Conservation (phyloP, 2,797 vertebrate genomes). For the Hafferia zeledoni region DNA sequence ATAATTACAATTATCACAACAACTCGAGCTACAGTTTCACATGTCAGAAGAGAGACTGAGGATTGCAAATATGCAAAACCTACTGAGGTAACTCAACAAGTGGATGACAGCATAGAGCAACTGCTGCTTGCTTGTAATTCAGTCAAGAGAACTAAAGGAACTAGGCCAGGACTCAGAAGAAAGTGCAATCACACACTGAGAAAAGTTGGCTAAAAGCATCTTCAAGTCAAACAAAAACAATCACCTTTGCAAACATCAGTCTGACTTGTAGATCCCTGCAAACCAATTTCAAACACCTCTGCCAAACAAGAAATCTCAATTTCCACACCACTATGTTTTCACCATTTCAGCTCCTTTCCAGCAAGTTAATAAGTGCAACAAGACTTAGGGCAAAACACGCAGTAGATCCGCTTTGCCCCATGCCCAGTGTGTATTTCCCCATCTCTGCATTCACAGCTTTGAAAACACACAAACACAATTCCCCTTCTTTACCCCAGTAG, state of each 20-base stretch:
- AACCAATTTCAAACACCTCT: neutral
- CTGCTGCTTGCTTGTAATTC: neutral
- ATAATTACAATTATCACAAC: neutral
- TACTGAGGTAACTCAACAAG: neutral
- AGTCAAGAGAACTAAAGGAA: neutral
- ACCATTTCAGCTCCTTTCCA: neutral
- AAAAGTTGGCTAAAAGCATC: neutral
- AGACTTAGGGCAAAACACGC: neutral
- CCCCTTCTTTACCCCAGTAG: neutral
- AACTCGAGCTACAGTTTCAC: neutral
- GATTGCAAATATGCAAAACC: neutral
- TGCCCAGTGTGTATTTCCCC: neutral
- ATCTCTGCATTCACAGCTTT: neutral
- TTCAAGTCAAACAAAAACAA: neutral
- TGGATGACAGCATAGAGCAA: neutral
- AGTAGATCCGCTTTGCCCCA: neutral
- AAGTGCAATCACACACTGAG: neutral
- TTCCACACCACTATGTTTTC: neutral
- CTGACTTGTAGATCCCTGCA: neutral
- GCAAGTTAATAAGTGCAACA: neutral
- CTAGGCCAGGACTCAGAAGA: constrained; percentile 22
- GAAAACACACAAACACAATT: neutral
- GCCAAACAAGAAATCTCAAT: neutral
- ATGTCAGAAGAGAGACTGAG: neutral
- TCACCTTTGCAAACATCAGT: neutral